Evolutionary conservation across 2,888 invertebrate species (phyloP), one percentile per base, ranked within the genome.

Genomic region (Brenthis ino): DNA sequence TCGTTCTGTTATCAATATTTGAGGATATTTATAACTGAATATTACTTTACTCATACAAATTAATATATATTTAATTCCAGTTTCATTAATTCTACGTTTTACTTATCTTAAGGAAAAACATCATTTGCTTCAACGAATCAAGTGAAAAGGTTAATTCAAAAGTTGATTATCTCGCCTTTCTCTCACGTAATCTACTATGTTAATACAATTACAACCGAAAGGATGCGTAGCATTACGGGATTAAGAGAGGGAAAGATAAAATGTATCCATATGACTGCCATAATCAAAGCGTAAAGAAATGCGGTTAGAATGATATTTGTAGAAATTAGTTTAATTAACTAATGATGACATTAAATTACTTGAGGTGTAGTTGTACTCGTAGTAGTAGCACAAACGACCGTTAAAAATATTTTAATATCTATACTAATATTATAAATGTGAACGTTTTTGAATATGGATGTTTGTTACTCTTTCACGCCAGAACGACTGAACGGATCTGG

Each of bases 121-220:
- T 24, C 43, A 61, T 61, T 37, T 50, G 50, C 16, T 55, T 61
- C 28, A 61, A 37, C 55, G 55, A 70, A 72, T 70, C 67, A 73
- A 70, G 70, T 70, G 69, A 73, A 74, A 73, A 74, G 71, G 70
- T 69, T 74, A 72, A 60, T 67, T 65, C 65, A 70, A 72, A 72
- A 72, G 70, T 73, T 74, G 73, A 73, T 74, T 74, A 74, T 73
- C 71, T 73, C 70, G 65, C 70, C 70, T 64, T 69, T 66, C 71
- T 74, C 64, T 70, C 55, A 70, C 57, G 70, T 72, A 73, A 74
- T 74, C 73, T 69, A 69, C 74, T 74, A 73, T 74, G 74, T 73
- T 74, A 74, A 73, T 74, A 74, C 70, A 74, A 74, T 74, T 74
- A 74, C 67, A 73, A 69, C 73, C 70, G 67, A 73, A 74, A 70